Evolutionary conservation across 2,888 invertebrate genomes (phyloP), one percentile per base, ranked within the genome.

Genomic region (Chrysolina americana): DNA sequence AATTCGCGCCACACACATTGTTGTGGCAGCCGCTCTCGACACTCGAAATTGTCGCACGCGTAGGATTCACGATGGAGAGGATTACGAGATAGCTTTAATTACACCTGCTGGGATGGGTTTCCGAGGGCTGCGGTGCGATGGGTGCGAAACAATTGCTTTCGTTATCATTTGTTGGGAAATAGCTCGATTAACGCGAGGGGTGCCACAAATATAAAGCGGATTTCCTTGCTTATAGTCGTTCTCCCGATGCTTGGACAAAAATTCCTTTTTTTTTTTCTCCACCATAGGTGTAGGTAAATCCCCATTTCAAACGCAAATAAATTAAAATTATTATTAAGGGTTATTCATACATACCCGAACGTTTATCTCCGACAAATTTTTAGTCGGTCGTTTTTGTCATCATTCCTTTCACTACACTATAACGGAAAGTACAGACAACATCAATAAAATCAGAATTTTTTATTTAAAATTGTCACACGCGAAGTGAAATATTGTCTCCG

Each of bases 81-180:
- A 59, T 59, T 59, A 36, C 59, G 28, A 36, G 36, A 59, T 59
- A 28, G 59, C 59, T 36, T 59, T 59, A 59, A 59, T 59, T 59
- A 59, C n/a, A 59, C 36, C 59, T 59, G 36, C 36, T 36, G 59
- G 59, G 23, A 59, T 36, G 59, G 36, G 59, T 36, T 59, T 59
- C 11, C 36, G 59, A 59, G 59, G 2, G 59, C 36, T 23, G 28
- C 28, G 15, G 59, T 59, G 28, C 59, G 59, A 28, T 9, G 59
- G n/a, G 59, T 13, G 59, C 59, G 15, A 59, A 59, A 59, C 59
- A 59, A 59, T 59, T 36, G 59, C 28, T 59, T 28, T 59, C 28
- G 59, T 59, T 59, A 59, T 59, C 59, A 9, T 59, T 59, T 28
- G 59, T 36, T 28, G 13, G n/a, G 28, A 36, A 59, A 59, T 28